Evolutionary conservation across 92 coral and sea anemone species (phyloP).

Genomic region (Montipora capitata): DNA sequence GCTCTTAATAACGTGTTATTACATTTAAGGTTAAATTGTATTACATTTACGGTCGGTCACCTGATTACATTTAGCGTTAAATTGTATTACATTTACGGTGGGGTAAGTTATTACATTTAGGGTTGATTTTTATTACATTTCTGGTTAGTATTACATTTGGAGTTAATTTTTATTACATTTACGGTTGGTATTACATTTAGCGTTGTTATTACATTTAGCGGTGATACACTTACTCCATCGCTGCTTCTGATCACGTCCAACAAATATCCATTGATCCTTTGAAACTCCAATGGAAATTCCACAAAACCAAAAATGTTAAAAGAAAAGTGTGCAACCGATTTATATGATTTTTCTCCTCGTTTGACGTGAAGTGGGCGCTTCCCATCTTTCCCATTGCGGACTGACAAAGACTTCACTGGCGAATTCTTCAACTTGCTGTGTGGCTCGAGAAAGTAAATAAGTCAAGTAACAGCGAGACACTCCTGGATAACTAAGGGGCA

Average conservation of each 20-base stretch:
- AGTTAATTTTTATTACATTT: no score
- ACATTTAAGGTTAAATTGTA: no score
- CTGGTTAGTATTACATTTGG: no score
- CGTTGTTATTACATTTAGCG: no score
- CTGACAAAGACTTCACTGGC: slow-evolving; percentile 45
- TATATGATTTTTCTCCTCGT: slow-evolving; percentile 29
- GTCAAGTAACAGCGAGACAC: not conserved
- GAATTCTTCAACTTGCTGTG: slow-evolving; percentile 27
- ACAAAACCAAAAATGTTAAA: slow-evolving; percentile 38
- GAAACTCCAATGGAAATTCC: slow-evolving; percentile 33
- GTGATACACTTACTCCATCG: slow-evolving; percentile 35
- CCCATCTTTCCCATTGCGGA: slow-evolving; percentile 39
- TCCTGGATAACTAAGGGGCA: no score
- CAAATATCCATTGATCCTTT: slow-evolving; percentile 18
- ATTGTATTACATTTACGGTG: no score
- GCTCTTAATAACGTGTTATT: no score
- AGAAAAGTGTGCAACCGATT: slow-evolving; percentile 20
- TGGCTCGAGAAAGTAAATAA: not conserved
- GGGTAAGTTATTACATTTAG: no score
- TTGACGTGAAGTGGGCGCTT: slow-evolving; percentile 26
- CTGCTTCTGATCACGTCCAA: slow-evolving; percentile 42
- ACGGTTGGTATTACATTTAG: no score
- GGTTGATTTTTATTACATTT: no score
- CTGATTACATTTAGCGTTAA: no score
- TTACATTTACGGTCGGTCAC: no score